phyloP scores from a whole-genome alignment of 2,797 vertebrate species.

The Channa striata region DNA sequence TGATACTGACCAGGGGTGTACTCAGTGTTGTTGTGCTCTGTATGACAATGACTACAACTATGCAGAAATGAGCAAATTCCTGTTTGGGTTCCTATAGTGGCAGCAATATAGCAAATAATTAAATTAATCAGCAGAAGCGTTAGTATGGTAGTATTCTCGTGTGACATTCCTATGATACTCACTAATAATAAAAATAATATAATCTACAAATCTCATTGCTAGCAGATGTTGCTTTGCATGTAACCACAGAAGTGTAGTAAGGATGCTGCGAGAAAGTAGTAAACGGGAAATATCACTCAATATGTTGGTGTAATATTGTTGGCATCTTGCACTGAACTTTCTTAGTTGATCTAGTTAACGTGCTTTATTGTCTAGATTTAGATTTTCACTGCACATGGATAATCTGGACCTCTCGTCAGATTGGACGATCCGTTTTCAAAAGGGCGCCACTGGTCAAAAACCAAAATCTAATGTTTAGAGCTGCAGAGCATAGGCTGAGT shows the following conservation, averaged over 20 bases:
- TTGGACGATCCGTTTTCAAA: neutral
- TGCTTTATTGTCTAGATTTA: constrained; percentile 29
- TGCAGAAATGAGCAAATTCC: constrained; percentile 66
- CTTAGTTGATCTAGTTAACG: constrained; percentile 15
- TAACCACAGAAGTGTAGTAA: constrained; percentile 34
- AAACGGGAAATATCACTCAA: constrained; percentile 4
- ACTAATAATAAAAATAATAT: constrained; percentile 16
- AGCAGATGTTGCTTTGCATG: constrained; percentile 34
- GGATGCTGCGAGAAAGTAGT: constrained; percentile 24
- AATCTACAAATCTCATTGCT: constrained; percentile 23
- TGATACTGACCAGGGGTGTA: neutral
- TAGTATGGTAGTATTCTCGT: constrained; percentile 18
- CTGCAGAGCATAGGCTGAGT: neutral
- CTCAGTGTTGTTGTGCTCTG: neutral
- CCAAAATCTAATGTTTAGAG: constrained; percentile 8
- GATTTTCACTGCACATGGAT: constrained; percentile 32
- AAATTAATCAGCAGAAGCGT: constrained; percentile 22
- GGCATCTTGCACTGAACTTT: constrained; percentile 56
- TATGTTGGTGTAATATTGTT: constrained; percentile 15
- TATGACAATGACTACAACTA: constrained; percentile 52
- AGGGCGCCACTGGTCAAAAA: constrained; percentile 1
- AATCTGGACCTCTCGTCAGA: constrained; percentile 42
- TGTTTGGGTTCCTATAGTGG: constrained; percentile 15
- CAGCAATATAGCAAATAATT: constrained; percentile 50
- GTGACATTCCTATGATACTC: constrained; percentile 48